phyloP scores from a whole-genome alignment of 2,888 invertebrate species.

The Ectemnius continuus region DNA sequence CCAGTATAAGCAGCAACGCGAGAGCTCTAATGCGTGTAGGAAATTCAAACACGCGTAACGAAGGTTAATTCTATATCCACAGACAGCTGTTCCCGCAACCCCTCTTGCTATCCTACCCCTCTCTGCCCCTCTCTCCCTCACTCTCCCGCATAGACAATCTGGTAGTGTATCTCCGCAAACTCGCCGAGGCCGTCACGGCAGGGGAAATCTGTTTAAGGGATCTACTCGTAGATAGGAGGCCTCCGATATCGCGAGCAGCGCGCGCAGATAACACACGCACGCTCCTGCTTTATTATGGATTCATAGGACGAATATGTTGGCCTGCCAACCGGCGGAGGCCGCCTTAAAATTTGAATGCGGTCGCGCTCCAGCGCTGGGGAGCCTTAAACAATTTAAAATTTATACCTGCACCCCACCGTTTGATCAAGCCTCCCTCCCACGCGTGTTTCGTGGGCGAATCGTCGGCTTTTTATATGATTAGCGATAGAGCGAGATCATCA shows the following conservation, averaged over 20 bases:
- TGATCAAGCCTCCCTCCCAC: slow-evolving; percentile 6
- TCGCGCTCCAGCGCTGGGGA: neutral
- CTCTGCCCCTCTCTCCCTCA: too few relatives aligned
- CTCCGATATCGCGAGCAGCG: neutral
- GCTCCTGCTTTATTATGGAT: slow-evolving; percentile 35
- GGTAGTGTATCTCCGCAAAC: neutral
- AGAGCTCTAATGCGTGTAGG: neutral
- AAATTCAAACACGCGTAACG: slow-evolving; percentile 54
- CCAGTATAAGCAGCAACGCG: neutral
- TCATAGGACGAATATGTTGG: slow-evolving; percentile 46
- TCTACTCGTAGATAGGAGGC: slow-evolving; percentile 1
- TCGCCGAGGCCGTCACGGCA: neutral
- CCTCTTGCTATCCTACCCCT: neutral
- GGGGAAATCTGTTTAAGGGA: slow-evolving; percentile 38
- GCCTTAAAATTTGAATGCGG: slow-evolving; percentile 29
- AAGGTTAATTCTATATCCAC: slow-evolving; percentile 50
- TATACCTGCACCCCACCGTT: slow-evolving; percentile 2
- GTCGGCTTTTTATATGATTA: slow-evolving; percentile 36
- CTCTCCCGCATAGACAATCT: too few relatives aligned
- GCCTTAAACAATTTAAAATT: slow-evolving; percentile 38
- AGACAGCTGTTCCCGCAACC: slow-evolving; percentile 14
- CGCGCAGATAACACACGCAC: neutral
- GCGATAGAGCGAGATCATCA: slow-evolving; percentile 28
- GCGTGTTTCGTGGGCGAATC: neutral
- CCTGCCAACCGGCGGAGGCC: slow-evolving; percentile 5